A percentile compares a stretch with the other conserved stretches of the same genome.
Evolutionary conservation across 2,113 vertebrate species (phyloP).

Genomic region (Melanerpes formicivorus): DNA sequence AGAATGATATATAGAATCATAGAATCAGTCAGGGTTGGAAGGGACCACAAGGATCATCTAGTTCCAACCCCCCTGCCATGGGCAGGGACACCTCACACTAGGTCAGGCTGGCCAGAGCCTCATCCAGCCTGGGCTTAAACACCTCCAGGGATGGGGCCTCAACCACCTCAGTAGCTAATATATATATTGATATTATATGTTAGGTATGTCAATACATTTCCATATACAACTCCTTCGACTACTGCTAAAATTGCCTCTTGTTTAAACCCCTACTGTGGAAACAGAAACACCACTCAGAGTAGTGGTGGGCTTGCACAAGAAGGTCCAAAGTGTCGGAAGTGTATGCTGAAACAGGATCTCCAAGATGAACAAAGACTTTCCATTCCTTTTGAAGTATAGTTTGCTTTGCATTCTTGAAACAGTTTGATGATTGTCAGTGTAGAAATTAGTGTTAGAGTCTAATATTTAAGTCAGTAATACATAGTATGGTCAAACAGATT

Average conservation of each 20-base stretch:
- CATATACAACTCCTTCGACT: neutral
- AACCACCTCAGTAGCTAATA: neutral
- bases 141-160: too few species aligned
- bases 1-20: too few species aligned
- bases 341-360: neutral
- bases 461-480: neutral
- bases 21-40: too few species aligned
- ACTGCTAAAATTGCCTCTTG: neutral
- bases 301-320: rapidly evolving
- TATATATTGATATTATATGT: neutral
- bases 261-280: neutral
- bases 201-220: neutral
- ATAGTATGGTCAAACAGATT: neutral
- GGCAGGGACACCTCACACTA: too few species aligned
- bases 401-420: neutral
- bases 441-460: neutral
- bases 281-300: neutral
- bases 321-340: neutral
- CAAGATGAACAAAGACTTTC: neutral
- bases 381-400: neutral
- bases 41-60: too few species aligned
- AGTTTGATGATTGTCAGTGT: neutral
- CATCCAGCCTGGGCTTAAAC: too few species aligned
- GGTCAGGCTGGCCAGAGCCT: too few species aligned
- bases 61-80: too few species aligned